phyloP scores from a whole-genome alignment of 2,888 invertebrate species.

The Sesia bembeciformis region DNA sequence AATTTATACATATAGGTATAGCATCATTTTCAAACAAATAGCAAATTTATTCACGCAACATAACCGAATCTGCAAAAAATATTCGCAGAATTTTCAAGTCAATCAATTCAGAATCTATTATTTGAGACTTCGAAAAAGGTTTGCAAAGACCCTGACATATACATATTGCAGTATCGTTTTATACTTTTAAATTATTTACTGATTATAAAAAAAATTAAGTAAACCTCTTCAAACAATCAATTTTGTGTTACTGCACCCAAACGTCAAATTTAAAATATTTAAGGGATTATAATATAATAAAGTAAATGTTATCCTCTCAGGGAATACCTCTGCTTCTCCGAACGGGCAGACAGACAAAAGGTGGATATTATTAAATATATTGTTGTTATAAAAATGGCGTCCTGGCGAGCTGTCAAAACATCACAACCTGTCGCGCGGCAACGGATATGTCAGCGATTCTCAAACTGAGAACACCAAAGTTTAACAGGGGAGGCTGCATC shows the following conservation, averaged over 20 bases:
- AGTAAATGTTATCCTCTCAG: not conserved
- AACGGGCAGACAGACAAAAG: conserved; percentile 4
- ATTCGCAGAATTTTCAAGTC: too few species aligned
- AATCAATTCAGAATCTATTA: too few species aligned
- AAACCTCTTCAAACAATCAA: too few species aligned
- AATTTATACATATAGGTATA: too few species aligned
- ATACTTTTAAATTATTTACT: too few species aligned
- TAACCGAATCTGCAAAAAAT: not conserved
- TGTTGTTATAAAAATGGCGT: conserved; percentile 22
- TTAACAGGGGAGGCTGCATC: too few species aligned
- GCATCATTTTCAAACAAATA: not conserved
- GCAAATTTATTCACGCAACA: too few species aligned
- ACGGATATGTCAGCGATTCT: conserved; percentile 22
- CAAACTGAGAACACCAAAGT: conserved; percentile 19
- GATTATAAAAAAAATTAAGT: too few species aligned
- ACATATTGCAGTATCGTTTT: too few species aligned
- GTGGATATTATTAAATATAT: not conserved
- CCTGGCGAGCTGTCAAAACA: conserved; percentile 62
- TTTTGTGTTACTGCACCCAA: not conserved
- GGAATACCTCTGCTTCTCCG: not conserved
- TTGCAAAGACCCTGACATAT: too few species aligned
- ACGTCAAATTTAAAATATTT: conserved; percentile 2
- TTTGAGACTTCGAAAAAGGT: too few species aligned
- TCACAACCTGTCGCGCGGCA: conserved; percentile 39
- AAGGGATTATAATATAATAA: not conserved